These are phyloP conservation scores for Diorhabda sublineata DNA, from an alignment of 1,140 invertebrate genomes.

Conservation along the genomic window DNA sequence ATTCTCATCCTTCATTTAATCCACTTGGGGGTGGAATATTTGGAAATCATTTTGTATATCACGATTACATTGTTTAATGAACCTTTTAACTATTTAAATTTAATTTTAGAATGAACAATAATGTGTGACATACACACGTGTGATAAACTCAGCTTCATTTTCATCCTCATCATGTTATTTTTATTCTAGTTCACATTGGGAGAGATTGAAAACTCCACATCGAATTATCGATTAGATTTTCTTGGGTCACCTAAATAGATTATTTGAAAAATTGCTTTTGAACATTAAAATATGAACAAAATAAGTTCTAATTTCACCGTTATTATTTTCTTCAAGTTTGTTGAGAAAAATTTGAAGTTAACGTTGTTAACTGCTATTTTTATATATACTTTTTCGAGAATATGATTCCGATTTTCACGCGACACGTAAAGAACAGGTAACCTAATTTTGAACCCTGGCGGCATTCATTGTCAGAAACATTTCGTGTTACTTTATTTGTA, in stretches of 20 bases:
- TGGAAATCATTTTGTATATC: too few species aligned
- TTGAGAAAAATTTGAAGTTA: conserved; percentile 14
- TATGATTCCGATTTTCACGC: conserved; percentile 16
- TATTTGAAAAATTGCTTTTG: neutral
- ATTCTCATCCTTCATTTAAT: too few species aligned
- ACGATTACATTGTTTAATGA: too few species aligned
- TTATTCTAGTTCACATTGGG: too few species aligned
- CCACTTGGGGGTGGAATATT: too few species aligned
- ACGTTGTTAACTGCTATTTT: conserved; percentile 11
- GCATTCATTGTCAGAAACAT: neutral
- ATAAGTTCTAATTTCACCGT: neutral
- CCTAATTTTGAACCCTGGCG: conserved; percentile 12
- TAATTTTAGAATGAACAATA: too few species aligned
- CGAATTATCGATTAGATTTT: too few species aligned
- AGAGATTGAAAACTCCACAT: too few species aligned
- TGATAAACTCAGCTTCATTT: too few species aligned
- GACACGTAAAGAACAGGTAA: conserved; percentile 16
- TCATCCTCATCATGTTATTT: too few species aligned
- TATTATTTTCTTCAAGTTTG: conserved; percentile 11
- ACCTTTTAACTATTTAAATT: too few species aligned
- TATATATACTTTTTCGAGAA: neutral
- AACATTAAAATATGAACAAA: neutral
- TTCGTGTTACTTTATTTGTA: neutral
- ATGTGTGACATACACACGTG: too few species aligned
- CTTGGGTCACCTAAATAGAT: neutral